Conservation (phyloP, 23 tunicate genomes). For the Trididemnum miniatum region DNA sequence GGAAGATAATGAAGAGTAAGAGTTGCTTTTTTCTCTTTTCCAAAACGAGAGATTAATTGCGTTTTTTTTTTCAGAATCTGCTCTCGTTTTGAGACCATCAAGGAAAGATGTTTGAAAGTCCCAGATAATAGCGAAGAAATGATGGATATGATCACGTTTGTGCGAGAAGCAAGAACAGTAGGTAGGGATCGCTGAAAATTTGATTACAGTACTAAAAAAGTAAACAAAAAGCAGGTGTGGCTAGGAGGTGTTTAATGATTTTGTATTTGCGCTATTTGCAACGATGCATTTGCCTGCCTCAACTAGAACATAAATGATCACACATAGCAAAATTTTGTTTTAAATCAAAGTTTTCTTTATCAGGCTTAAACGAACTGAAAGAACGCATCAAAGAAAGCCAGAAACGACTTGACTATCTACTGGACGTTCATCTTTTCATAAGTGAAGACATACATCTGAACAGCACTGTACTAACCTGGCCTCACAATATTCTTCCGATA, state of each 20-base stretch:
- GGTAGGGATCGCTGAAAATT: constrained; percentile 59
- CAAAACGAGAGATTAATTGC: background rate
- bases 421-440: constrained; percentile 85
- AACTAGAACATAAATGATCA: too few relatives aligned
- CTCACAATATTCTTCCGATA: constrained; percentile 60
- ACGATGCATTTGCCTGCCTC: too few relatives aligned
- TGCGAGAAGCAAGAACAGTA: constrained; percentile 67
- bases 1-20: constrained; percentile 73
- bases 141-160: constrained; percentile 87
- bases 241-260: too few relatives aligned
- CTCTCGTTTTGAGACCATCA: constrained; percentile 75
- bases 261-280: too few relatives aligned
- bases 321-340: too few relatives aligned
- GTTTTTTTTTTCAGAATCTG: constrained; percentile 53
- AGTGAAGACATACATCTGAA: constrained; percentile 81
- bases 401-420: constrained; percentile 68
- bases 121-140: constrained; percentile 97
- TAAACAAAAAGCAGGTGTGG: too few relatives aligned
- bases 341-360: too few relatives aligned
- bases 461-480: constrained; percentile 92
- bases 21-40: background rate
- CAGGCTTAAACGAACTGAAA: constrained; percentile 81
- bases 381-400: constrained; percentile 69
- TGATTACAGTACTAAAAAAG: too few relatives aligned
- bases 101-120: constrained; percentile 67